phyloP scores from a whole-genome alignment of 64 coral and sea anemone genomes.

The Stichodactyla mertensii region DNA sequence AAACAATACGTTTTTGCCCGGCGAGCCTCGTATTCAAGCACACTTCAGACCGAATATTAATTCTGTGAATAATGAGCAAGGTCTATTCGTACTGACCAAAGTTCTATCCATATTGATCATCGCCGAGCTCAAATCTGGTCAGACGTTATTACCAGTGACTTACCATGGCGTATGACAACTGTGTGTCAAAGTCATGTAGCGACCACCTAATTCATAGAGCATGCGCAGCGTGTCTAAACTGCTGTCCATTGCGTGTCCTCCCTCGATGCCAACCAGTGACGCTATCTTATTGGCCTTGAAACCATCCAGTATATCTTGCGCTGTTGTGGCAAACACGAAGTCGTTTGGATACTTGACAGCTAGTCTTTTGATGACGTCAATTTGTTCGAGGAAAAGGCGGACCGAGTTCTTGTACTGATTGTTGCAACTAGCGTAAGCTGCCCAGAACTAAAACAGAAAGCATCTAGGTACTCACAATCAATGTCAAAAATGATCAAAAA shows the following conservation, averaged over 20 bases:
- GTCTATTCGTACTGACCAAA: no score
- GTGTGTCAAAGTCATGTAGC: conserved; percentile 85
- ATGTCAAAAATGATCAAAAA: no score
- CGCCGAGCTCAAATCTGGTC: no score
- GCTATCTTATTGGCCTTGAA: conserved; percentile 55
- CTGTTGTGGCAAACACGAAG: conserved; percentile 48
- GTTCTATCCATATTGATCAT: no score
- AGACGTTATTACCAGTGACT: conserved; percentile 36
- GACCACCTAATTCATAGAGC: conserved; percentile 75
- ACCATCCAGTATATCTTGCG: conserved; percentile 59
- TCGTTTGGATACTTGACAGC: conserved; percentile 54
- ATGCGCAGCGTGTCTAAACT: conserved; percentile 73
- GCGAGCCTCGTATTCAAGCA: no score
- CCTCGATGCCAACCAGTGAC: conserved; percentile 69
- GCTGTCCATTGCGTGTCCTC: conserved; percentile 73
- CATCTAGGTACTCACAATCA: no score
- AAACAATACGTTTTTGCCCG: no score
- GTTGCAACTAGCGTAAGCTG: conserved; percentile 57
- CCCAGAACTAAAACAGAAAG: conserved; percentile 56
- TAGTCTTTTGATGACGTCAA: conserved; percentile 65
- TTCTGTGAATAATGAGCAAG: no score
- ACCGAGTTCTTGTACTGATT: conserved; percentile 86
- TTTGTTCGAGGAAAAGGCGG: conserved; percentile 60
- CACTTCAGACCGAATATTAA: no score
- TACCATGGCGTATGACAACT: conserved; percentile 80